Evolutionary conservation across 2,888 invertebrate species (phyloP), one percentile per base, ranked within the genome.

Genomic region (Heliconius cydno): DNA sequence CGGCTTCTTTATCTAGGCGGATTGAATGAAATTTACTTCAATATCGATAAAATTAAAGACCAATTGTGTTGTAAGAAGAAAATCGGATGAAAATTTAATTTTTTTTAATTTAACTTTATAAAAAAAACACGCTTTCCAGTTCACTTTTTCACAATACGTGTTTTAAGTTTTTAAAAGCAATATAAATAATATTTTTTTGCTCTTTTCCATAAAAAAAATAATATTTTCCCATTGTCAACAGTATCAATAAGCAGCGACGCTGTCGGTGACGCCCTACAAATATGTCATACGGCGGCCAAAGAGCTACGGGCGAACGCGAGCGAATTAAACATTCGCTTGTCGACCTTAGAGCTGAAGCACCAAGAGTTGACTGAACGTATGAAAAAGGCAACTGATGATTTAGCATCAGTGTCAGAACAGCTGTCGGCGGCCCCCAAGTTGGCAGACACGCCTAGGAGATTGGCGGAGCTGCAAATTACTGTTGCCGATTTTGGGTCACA

Each of bases 271-370:
- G 96, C 96, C 3, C 89, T 97, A 76, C 97, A 97, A 90, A 95
- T 96, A 86, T 97, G 97, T 89, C 97, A 97, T 88, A 96, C 97
- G 19, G 95, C 96, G 12, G 96, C 97, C 15, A 96, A 96, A 87
- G 96, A 96, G 84, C 91, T 97, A 68, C 95, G 96, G 81, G 96
- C 96, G 82, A 97, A 97, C 89, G 96, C 97, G 84, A 96, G 96
- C 46, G 92, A 94, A 76, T 93, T 97, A 76, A 96, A 95, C 84
- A 89, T 89, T 74, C 95, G 96, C 84, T 90, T 97, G 30, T 93
- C 93, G 2, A 95, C 95, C 81, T 89, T 97, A 60, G 96, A 96
- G 82, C 87, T 92, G 74, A 95, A 96, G 66, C 93, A 97, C 77
- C 93, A 94, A 52, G 90, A 91, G 74, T 84, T 95, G 60, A 86